Percentiles rank a stretch among this genome's conserved stretches.
Evolutionary conservation across 2,888 invertebrate genomes (phyloP).

Genomic region (Rapana venosa): DNA sequence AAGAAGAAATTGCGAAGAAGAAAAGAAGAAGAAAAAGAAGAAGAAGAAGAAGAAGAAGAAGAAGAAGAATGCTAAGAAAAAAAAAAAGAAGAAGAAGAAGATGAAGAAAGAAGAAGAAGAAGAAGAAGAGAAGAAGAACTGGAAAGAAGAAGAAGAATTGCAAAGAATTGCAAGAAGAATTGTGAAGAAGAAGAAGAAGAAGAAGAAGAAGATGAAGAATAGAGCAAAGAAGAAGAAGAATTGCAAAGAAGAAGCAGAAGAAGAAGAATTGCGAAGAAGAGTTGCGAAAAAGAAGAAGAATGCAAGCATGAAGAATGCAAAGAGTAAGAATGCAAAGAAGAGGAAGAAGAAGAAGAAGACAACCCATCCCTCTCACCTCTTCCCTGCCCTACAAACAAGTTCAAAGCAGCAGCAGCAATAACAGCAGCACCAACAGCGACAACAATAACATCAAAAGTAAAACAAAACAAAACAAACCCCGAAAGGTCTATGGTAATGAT

Average conservation of each 20-base stretch:
- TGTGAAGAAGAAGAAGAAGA: not conserved
- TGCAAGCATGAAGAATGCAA: too few species aligned
- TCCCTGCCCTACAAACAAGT: too few species aligned
- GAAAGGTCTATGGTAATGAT: too few species aligned
- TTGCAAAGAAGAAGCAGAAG: not conserved
- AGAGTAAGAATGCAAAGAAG: too few species aligned
- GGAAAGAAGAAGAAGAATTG: not conserved
- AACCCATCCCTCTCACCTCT: too few species aligned
- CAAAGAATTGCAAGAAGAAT: too few species aligned
- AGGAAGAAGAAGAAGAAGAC: too few species aligned
- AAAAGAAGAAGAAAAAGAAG: not conserved
- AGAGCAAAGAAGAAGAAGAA: not conserved
- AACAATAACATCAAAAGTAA: too few species aligned
- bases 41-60: not conserved
- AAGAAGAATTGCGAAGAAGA: not conserved
- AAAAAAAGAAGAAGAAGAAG: not conserved
- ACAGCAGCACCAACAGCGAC: too few species aligned
- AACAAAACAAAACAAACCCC: too few species aligned
- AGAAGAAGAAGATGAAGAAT: not conserved
- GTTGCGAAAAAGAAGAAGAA: not conserved
- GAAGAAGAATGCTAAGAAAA: not conserved
- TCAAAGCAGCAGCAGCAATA: too few species aligned
- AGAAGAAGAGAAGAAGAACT: not conserved
- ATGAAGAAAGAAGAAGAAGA: not conserved
- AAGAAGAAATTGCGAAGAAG: not conserved